A percentile compares a stretch with the other conserved stretches of the same genome.
phyloP scores from a whole-genome alignment of 2,113 vertebrate species.

The Dasyurus viverrinus region DNA sequence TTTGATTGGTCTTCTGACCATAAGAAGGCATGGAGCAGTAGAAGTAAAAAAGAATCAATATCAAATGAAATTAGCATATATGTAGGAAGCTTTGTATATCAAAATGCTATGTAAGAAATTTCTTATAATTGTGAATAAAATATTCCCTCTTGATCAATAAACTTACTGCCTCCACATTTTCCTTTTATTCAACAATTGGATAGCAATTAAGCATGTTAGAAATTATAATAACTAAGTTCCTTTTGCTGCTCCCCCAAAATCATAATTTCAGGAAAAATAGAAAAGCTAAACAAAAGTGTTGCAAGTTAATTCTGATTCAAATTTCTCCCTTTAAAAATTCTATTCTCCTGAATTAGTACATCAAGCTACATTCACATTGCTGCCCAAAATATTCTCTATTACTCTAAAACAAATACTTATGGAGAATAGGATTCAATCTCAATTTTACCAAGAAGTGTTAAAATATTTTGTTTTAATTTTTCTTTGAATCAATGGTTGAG shows the following conservation, averaged over 20 bases:
- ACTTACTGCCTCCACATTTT: constrained; percentile 15
- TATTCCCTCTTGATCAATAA: constrained; percentile 32
- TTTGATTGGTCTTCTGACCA: constrained; percentile 13
- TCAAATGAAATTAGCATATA: neutral
- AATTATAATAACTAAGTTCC: constrained; percentile 6
- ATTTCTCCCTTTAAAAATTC: constrained; percentile 59
- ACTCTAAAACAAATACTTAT: constrained; percentile 47
- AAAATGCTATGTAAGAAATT: neutral
- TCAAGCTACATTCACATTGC: neutral
- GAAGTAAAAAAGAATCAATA: neutral
- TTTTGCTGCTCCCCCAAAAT: neutral
- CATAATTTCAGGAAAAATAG: constrained; percentile 42
- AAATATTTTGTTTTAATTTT: neutral
- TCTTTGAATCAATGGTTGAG: neutral
- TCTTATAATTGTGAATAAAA: constrained; percentile 2
- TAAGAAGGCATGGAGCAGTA: constrained; percentile 29
- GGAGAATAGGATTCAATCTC: neutral
- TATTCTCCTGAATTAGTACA: constrained; percentile 52
- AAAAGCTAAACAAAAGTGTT: neutral
- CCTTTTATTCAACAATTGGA: constrained; percentile 26
- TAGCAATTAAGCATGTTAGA: neutral
- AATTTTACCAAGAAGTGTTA: neutral
- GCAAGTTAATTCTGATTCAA: constrained; percentile 17
- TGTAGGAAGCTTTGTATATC: neutral
- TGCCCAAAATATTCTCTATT: neutral